Percentiles rank a stretch among this genome's conserved stretches.
Conservation (phyloP, 2,888 invertebrate species). For the Stramonita haemastoma region DNA sequence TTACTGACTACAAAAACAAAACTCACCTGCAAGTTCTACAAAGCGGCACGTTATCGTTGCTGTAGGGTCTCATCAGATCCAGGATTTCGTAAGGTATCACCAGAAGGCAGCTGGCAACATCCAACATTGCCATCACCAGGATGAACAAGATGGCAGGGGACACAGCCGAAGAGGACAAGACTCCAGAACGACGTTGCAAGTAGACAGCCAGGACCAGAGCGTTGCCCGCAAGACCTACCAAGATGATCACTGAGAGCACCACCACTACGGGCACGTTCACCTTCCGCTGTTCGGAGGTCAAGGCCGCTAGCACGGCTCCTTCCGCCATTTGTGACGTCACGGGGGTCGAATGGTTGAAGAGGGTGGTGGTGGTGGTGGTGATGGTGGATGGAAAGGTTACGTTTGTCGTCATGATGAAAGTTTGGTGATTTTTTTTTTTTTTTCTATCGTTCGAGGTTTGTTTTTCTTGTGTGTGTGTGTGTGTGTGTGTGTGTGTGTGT, state of each 20-base stretch:
- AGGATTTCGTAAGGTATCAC: slow-evolving; percentile 36
- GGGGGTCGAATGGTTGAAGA: not conserved
- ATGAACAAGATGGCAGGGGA: slow-evolving; percentile 39
- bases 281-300: slow-evolving; percentile 24
- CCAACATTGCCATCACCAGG: slow-evolving; percentile 35
- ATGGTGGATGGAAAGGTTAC: not conserved
- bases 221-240: slow-evolving; percentile 38
- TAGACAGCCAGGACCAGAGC: slow-evolving; percentile 29
- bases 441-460: not conserved
- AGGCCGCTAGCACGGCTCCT: not conserved
- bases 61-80: slow-evolving; percentile 35
- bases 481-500: not conserved
- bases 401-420: not conserved
- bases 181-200: not conserved
- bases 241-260: slow-evolving; percentile 26
- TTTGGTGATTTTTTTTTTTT: not conserved
- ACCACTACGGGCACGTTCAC: slow-evolving; percentile 27
- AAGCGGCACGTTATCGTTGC: slow-evolving; percentile 33
- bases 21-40: slow-evolving; percentile 20
- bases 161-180: not conserved
- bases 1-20: too few relatives aligned
- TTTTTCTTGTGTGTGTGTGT: not conserved
- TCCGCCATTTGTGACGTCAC: slow-evolving; percentile 16
- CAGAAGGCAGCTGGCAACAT: slow-evolving; percentile 35
- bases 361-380: not conserved